These are phyloP conservation scores for Onthophagus sagittarius DNA, from an alignment of 2,888 invertebrate species.

Conservation along the genomic window DNA sequence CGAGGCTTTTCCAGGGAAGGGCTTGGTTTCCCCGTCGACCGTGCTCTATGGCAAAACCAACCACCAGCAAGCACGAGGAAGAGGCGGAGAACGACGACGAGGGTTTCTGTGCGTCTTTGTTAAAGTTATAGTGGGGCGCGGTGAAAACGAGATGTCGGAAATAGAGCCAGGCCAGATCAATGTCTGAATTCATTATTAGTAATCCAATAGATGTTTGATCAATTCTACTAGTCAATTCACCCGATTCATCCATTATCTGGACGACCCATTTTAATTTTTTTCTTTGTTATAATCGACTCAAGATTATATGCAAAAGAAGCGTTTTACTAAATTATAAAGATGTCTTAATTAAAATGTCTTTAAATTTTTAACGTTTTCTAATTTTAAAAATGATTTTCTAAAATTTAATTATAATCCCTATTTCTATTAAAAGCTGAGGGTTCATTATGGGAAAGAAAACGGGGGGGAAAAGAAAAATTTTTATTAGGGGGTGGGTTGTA, in stretches of 20 bases:
- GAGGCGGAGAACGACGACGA: background rate
- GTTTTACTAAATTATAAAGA: too few relatives aligned
- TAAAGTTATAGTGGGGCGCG: background rate
- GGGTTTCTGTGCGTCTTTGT: background rate
- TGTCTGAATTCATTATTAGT: background rate
- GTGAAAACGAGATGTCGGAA: background rate
- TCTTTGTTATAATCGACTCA: background rate
- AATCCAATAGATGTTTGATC: background rate
- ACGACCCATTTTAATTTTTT: background rate
- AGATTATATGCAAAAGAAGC: too few relatives aligned
- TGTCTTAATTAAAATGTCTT: too few relatives aligned
- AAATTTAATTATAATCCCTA: too few relatives aligned
- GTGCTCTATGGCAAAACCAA: too few relatives aligned
- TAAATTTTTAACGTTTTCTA: too few relatives aligned
- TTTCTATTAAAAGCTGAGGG: too few relatives aligned
- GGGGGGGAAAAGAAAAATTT: background rate
- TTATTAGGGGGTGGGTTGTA: background rate
- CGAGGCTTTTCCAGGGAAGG: background rate
- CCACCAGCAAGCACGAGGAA: too few relatives aligned
- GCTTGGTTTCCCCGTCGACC: background rate
- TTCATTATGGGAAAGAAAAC: background rate
- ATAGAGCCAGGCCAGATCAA: background rate
- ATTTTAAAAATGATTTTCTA: too few relatives aligned
- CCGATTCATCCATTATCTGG: background rate
- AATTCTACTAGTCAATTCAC: background rate